phyloP scores from a whole-genome alignment of 2,797 vertebrate species.

The Molossus molossus region DNA sequence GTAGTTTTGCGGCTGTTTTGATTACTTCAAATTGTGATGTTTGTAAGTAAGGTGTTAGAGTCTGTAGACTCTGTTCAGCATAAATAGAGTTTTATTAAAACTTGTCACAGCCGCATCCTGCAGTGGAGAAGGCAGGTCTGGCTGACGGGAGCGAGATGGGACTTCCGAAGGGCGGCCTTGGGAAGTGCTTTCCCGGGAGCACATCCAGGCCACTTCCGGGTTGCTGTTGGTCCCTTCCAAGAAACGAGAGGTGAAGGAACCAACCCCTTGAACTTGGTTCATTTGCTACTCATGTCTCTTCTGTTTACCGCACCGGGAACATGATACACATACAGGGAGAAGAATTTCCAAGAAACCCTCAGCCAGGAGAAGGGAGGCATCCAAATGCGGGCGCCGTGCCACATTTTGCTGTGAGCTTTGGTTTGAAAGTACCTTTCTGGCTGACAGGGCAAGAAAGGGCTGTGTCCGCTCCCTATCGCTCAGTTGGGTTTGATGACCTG shows the following conservation, averaged over 20 bases:
- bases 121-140: neutral
- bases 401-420: neutral
- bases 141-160: neutral
- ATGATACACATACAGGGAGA: neutral
- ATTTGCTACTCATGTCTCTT: neutral
- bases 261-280: neutral
- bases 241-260: neutral
- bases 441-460: neutral
- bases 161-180: rapidly evolving
- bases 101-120: constrained; percentile 24
- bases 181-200: neutral
- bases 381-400: neutral
- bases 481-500: neutral
- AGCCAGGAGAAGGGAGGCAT: neutral
- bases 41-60: constrained; percentile 76
- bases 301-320: neutral
- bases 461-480: neutral
- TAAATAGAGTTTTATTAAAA: constrained; percentile 80
- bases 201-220: neutral
- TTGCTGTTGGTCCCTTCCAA: neutral
- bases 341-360: constrained; percentile 26
- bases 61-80: constrained; percentile 45
- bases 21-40: constrained; percentile 71
- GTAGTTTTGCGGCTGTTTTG: constrained; percentile 73
- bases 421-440: neutral